Conservation (phyloP, 2,113 vertebrate species). For the Melanotaenia duboulayi region DNA sequence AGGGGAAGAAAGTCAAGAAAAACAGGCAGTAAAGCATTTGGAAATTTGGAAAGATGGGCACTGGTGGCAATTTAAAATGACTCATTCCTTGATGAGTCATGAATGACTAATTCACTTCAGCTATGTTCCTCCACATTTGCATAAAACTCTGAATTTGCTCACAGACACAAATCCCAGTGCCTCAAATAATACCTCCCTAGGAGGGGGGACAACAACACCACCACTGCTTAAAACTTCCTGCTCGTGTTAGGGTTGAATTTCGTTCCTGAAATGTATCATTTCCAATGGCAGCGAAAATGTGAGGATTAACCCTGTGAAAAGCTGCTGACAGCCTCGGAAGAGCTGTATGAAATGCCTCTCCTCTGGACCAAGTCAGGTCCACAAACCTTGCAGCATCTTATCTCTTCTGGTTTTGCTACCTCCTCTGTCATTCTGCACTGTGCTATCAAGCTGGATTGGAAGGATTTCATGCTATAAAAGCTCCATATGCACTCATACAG, state of each 20-base stretch:
- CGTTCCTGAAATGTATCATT: background rate
- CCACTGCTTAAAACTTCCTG: background rate
- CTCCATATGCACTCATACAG: background rate
- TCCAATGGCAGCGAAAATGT: fast-evolving
- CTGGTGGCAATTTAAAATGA: conserved; percentile 42
- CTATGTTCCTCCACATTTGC: conserved; percentile 44
- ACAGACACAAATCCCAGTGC: conserved; percentile 22
- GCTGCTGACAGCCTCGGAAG: background rate
- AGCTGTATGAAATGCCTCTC: conserved; percentile 19
- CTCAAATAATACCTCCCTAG: background rate
- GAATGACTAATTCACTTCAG: conserved; percentile 56
- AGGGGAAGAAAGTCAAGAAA: conserved; percentile 23
- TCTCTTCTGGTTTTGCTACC: conserved; percentile 26
- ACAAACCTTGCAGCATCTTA: conserved; percentile 33
- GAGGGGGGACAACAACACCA: background rate
- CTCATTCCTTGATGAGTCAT: conserved; percentile 53
- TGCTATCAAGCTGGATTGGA: background rate
- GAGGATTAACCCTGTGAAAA: conserved; percentile 9
- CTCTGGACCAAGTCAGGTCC: conserved; percentile 48
- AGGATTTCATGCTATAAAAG: conserved; percentile 33
- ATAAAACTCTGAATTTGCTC: conserved; percentile 30
- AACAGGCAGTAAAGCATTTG: conserved; percentile 34
- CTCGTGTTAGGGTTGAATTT: background rate
- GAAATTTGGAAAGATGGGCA: conserved; percentile 31
- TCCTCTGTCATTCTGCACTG: conserved; percentile 7